Conservation (phyloP, 2,797 vertebrate species). For the Ptychadena robeensis region DNA sequence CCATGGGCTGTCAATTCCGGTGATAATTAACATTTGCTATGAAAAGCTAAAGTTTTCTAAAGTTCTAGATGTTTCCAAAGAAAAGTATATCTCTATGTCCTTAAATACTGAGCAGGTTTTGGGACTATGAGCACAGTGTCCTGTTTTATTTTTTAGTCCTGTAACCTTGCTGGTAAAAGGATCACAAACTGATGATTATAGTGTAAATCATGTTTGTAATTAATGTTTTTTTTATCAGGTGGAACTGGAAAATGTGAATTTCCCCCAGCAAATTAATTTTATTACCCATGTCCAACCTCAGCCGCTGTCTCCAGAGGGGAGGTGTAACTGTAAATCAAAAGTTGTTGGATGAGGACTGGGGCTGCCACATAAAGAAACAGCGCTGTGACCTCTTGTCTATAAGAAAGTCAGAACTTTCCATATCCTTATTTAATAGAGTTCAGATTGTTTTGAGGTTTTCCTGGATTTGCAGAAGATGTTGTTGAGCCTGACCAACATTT, state of each 20-base stretch:
- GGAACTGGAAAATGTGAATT: constrained; percentile 4
- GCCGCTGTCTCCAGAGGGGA: background rate
- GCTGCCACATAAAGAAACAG: background rate
- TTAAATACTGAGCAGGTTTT: too few relatives aligned
- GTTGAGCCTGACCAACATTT: too few relatives aligned
- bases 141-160: too few relatives aligned
- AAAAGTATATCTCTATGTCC: too few relatives aligned
- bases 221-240: background rate
- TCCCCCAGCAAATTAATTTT: background rate
- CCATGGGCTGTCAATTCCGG: background rate
- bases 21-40: background rate
- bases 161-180: too few relatives aligned
- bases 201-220: background rate
- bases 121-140: too few relatives aligned
- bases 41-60: background rate
- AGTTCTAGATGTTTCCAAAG: background rate
- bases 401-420: background rate
- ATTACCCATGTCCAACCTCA: too few relatives aligned
- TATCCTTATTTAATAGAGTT: background rate
- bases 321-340: background rate
- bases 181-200: too few relatives aligned
- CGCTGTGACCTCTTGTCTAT: too few relatives aligned
- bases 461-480: too few relatives aligned
- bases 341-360: background rate
- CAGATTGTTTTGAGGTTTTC: background rate